A percentile compares a stretch with the other conserved stretches of the same genome.
phyloP scores from a whole-genome alignment of 2,888 invertebrate species.

The Mongoloraphidia duomilia region DNA sequence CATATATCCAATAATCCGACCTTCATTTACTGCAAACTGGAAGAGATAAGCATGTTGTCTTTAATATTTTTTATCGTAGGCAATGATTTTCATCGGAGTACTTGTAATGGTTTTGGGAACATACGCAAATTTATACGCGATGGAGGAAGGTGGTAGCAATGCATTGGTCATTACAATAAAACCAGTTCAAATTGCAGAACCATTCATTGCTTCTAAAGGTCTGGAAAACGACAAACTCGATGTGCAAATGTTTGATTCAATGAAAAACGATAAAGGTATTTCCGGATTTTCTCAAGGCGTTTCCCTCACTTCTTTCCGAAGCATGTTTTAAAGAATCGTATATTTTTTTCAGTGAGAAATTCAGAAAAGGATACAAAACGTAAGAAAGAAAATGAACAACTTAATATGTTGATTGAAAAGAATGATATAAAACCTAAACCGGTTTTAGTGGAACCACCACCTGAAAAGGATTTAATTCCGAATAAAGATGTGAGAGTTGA shows the following conservation, averaged over 20 bases:
- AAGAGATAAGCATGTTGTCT: not conserved
- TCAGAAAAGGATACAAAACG: not conserved
- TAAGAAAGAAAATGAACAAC: not conserved
- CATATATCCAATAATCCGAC: not conserved
- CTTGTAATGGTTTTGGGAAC: conserved; percentile 81
- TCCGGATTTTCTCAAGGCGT: too few relatives aligned
- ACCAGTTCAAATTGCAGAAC: not conserved
- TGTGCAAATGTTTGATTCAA: too few relatives aligned
- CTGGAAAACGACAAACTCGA: too few relatives aligned
- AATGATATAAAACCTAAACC: conserved; percentile 7
- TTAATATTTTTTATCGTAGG: conserved; percentile 32
- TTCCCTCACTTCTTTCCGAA: too few relatives aligned
- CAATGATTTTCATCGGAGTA: conserved; percentile 67
- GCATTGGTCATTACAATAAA: conserved; percentile 10
- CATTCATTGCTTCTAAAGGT: too few relatives aligned
- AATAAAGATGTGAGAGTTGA: conserved; percentile 26
- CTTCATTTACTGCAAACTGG: not conserved
- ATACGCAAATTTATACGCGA: conserved; percentile 70
- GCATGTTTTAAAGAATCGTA: too few relatives aligned
- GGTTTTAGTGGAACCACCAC: conserved; percentile 5
- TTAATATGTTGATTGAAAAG: not conserved
- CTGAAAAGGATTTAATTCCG: conserved; percentile 26
- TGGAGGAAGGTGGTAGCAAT: conserved; percentile 40
- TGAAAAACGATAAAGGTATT: too few relatives aligned
- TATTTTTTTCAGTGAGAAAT: too few relatives aligned